phyloP scores from a whole-genome alignment of 1,140 invertebrate species.

The Temnothorax longispinosus region DNA sequence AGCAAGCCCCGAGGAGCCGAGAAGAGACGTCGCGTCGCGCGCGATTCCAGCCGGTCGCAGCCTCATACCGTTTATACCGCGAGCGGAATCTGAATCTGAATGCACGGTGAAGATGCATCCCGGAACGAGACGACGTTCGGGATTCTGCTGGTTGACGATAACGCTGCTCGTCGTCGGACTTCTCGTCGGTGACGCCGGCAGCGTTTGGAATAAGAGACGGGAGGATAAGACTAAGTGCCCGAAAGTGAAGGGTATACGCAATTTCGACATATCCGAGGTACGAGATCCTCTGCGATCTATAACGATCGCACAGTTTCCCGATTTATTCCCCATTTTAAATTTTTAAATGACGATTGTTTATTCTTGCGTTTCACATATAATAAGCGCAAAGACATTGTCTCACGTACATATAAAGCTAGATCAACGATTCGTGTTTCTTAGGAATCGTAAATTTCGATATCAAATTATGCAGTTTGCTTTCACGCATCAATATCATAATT shows the following conservation, averaged over 20 bases:
- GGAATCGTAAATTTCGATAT: background rate
- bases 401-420: background rate
- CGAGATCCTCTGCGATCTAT: background rate
- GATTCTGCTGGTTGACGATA: conserved; percentile 53
- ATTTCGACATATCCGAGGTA: conserved; percentile 86
- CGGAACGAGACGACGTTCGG: conserved; percentile 46
- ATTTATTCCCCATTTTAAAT: background rate
- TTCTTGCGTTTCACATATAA: background rate
- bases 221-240: conserved; percentile 88
- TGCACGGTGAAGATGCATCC: conserved; percentile 65
- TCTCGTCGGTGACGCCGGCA: conserved; percentile 46
- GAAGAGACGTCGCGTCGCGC: conserved; percentile 35
- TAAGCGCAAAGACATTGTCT: background rate
- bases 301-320: background rate
- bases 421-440: background rate
- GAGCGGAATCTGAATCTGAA: conserved; percentile 44
- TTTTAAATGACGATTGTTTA: background rate
- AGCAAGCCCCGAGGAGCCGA: conserved; percentile 47
- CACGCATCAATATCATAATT: background rate
- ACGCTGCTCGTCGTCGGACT: conserved; percentile 54
- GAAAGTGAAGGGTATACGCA: conserved; percentile 84
- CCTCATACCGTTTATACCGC: background rate
- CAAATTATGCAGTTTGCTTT: background rate
- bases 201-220: conserved; percentile 78
- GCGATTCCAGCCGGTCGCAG: conserved; percentile 8